These are phyloP conservation scores for Mirounga angustirostris DNA, from an alignment of 2,113 vertebrate genomes.

Conservation along the genomic window DNA sequence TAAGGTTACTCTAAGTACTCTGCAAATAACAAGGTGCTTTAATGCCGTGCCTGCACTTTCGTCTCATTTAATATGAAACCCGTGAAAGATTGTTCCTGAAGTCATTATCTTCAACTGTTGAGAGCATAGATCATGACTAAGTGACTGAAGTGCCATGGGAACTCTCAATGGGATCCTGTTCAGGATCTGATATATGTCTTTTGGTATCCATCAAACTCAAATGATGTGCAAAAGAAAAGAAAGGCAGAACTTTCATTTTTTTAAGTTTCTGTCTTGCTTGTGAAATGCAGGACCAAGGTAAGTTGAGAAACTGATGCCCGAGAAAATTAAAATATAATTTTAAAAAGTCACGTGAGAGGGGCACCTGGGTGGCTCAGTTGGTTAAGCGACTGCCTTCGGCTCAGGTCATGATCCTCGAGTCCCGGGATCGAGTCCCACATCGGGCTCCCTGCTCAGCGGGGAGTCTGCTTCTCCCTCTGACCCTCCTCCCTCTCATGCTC, in stretches of 20 bases:
- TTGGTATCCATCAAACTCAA: conserved; percentile 80
- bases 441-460: too few species aligned
- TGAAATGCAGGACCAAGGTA: not conserved
- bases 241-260: conserved; percentile 73
- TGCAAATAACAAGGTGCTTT: conserved; percentile 89
- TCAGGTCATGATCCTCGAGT: too few species aligned
- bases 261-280: not conserved
- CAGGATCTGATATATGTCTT: conserved; percentile 86
- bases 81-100: conserved; percentile 89
- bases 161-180: conserved; percentile 83
- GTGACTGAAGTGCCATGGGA: conserved; percentile 85
- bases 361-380: too few species aligned
- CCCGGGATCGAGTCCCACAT: too few species aligned
- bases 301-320: not conserved
- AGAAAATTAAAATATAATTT: conserved; percentile 35
- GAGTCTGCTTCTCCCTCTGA: too few species aligned
- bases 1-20: conserved; percentile 89
- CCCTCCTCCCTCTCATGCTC: too few species aligned
- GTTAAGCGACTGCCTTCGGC: too few species aligned
- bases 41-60: conserved; percentile 87
- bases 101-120: conserved; percentile 89
- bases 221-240: conserved; percentile 81
- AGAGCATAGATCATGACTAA: conserved; percentile 89
- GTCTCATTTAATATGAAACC: conserved; percentile 90
- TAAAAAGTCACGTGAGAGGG: not conserved